Base-by-base conservation (phyloP, 2,113 vertebrate species). In the Pseudopodoces humilis region DNA sequence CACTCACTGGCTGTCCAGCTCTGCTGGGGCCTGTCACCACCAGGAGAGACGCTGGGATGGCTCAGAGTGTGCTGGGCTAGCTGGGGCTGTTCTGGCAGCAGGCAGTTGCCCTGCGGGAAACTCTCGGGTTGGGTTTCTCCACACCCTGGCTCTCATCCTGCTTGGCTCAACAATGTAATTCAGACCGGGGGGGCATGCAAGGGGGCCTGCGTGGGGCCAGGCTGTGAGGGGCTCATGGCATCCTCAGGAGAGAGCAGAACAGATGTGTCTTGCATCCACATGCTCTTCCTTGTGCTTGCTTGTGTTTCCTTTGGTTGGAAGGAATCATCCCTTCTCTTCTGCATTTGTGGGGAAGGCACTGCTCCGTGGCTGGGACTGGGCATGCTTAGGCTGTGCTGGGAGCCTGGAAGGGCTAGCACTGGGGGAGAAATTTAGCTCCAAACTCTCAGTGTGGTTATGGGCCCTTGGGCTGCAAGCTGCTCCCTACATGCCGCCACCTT, bases 181-280 rank as follows among this genome's bases (percentile, higher is more conserved):
- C 52, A 19, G 60, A 33, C 6, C 7, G 23, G 70, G 49, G 18
- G 39, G 11, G 39, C 39, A 39, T 39, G 39, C 2, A 6, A 63
- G 59, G 37, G 15, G 23, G 23, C 23, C 41, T 77, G 68, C 11
- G 0, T 10, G 37, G 21, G 49, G 24, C 18, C 5, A 4, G 52
- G 67, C 47, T 59, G 58, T 0, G 0, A 65, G 0, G 0, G n/a
- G 19, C 33, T 67, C 1, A 0, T 56, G 35, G 47, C 70, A 83
- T 13, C 15, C 2, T 59, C 2, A 5, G 4, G 35, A 33, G 24
- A 24, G 50, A 59, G 35, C 9, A 2, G 4, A 33, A 13, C 6
- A 60, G 35, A 47, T 9, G 2, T 20, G 69, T 70, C 17, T 28
- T 37, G 35, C 12, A 21, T 20, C 44, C 15, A 28, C 41, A n/a